phyloP scores from a whole-genome alignment of 2,888 invertebrate genomes.

The Calameuta filiformis region DNA sequence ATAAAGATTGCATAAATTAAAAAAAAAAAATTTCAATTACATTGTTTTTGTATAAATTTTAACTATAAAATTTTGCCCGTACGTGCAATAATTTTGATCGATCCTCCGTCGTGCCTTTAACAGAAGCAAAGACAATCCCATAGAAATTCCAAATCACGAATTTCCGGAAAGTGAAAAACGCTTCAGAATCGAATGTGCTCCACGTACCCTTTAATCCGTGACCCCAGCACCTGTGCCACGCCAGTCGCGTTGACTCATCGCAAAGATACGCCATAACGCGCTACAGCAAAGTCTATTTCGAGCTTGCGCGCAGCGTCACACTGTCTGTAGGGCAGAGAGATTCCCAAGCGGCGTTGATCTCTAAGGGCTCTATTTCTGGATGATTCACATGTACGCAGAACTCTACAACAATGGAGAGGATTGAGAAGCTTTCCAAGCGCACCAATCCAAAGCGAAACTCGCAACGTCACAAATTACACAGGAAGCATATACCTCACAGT shows the following conservation, averaged over 20 bases:
- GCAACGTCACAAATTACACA: background rate
- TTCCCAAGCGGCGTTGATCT: background rate
- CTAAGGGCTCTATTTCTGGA: conserved; percentile 4
- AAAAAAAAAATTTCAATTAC: background rate
- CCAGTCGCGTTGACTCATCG: background rate
- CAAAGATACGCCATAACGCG: background rate
- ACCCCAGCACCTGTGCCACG: background rate
- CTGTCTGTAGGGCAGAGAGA: conserved; percentile 7
- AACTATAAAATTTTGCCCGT: background rate
- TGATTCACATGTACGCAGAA: background rate
- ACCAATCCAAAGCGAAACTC: background rate
- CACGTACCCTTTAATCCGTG: background rate
- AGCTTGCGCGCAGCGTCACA: conserved; percentile 3
- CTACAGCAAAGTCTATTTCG: background rate
- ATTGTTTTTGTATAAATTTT: background rate
- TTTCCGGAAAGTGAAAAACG: background rate
- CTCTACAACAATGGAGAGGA: background rate
- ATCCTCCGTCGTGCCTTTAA: background rate
- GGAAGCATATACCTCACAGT: background rate
- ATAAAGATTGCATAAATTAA: too few species aligned
- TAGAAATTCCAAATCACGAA: too few species aligned
- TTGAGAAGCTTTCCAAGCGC: background rate
- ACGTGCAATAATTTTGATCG: too few species aligned
- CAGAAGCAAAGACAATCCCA: background rate
- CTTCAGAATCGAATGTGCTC: background rate